phyloP scores from a whole-genome alignment of 2,113 vertebrate species.

The Lanius ludovicianus region DNA sequence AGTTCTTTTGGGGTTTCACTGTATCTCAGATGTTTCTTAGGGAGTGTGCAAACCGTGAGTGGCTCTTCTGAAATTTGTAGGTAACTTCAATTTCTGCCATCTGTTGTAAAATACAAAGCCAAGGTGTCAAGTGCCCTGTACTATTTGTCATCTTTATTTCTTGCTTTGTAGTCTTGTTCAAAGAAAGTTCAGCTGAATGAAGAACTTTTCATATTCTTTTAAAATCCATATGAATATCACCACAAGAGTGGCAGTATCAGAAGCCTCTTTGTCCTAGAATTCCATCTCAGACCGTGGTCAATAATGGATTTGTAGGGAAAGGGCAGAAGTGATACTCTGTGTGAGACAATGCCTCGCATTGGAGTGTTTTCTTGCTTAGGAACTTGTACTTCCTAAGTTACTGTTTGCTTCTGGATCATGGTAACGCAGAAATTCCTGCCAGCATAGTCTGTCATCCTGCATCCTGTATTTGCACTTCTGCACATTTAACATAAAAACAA shows the following conservation, averaged over 20 bases:
- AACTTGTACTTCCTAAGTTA: not conserved
- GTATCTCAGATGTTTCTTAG: not conserved
- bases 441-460: not conserved
- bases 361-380: not conserved
- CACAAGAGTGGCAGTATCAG: not conserved
- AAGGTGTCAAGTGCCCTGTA: not conserved
- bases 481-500: not conserved
- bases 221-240: not conserved
- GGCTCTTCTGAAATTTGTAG: not conserved
- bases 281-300: not conserved
- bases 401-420: not conserved
- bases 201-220: not conserved
- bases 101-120: not conserved
- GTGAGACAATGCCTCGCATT: not conserved
- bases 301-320: not conserved
- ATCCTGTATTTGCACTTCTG: not conserved
- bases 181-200: not conserved
- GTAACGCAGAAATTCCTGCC: not conserved
- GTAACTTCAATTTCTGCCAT: not conserved
- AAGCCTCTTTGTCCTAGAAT: not conserved
- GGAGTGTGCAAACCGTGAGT: not conserved
- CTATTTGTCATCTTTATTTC: not conserved
- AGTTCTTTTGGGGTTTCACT: slow-evolving; percentile 21
- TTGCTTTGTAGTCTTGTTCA: not conserved
- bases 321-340: not conserved